Conservation (phyloP, 1,140 invertebrate genomes). For the Polyergus mexicanus region DNA sequence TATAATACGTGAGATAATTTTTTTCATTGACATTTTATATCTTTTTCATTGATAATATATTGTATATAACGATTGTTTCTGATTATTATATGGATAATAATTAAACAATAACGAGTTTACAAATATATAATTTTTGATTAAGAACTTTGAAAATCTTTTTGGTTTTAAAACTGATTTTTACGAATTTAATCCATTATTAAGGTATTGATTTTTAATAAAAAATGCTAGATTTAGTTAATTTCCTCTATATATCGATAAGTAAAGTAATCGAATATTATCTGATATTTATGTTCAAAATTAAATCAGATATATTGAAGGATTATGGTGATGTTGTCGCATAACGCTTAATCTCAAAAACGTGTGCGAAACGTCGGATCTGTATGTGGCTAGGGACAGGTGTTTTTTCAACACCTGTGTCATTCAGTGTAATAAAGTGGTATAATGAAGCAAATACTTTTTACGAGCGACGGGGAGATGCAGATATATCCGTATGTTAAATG, state of each 20-base stretch:
- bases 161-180: too few species aligned
- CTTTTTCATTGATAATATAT: too few species aligned
- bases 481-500: slow-evolving; percentile 12
- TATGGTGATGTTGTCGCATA: slow-evolving; percentile 4
- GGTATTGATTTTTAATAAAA: background rate
- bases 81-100: too few species aligned
- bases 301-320: slow-evolving; percentile 22
- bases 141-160: background rate
- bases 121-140: too few species aligned
- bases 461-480: slow-evolving; percentile 32
- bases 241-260: background rate
- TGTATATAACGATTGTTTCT: too few species aligned
- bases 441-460: slow-evolving; percentile 63
- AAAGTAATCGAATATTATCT: background rate
- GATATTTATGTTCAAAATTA: background rate
- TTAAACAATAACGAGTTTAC: too few species aligned
- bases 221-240: background rate
- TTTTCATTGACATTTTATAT: background rate
- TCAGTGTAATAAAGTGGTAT: background rate
- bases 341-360: slow-evolving; percentile 23
- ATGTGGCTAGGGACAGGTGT: slow-evolving; percentile 56
- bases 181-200: too few species aligned
- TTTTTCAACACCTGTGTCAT: slow-evolving; percentile 59
- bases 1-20: background rate
- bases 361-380: background rate